Conservation (phyloP, 2,797 vertebrate species). For the Brachyrhaphis roseni region DNA sequence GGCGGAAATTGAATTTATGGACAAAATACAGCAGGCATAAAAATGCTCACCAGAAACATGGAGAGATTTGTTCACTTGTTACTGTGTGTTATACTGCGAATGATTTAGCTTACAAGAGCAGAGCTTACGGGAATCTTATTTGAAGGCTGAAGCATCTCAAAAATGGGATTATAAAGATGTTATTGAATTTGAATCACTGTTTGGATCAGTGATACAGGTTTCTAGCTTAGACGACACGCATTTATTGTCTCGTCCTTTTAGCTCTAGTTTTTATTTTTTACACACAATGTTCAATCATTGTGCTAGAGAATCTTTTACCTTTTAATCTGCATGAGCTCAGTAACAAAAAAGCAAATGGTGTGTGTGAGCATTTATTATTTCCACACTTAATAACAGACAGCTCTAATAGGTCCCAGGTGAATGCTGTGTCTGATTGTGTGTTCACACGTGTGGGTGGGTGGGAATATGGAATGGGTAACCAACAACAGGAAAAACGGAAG, state of each 20-base stretch:
- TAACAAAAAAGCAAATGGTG: slow-evolving; percentile 73
- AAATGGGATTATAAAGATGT: background rate
- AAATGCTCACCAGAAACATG: slow-evolving; percentile 62
- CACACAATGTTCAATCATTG: slow-evolving; percentile 1
- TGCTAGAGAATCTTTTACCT: slow-evolving; percentile 33
- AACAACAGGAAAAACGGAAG: slow-evolving; percentile 69
- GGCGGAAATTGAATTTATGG: slow-evolving; percentile 69
- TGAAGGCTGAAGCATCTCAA: background rate
- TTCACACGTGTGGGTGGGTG: slow-evolving; percentile 61
- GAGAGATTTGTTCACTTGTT: slow-evolving; percentile 67
- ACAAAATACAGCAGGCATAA: slow-evolving; percentile 65
- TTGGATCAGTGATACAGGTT: background rate
- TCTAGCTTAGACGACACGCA: background rate
- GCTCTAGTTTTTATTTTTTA: background rate
- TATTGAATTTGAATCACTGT: background rate
- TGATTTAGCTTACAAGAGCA: slow-evolving; percentile 30
- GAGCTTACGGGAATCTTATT: slow-evolving; percentile 27
- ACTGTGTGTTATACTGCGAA: slow-evolving; percentile 48
- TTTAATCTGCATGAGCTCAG: slow-evolving; percentile 55
- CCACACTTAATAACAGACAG: slow-evolving; percentile 81
- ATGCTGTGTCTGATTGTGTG: slow-evolving; percentile 65
- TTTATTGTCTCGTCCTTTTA: background rate
- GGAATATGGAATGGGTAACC: slow-evolving; percentile 73
- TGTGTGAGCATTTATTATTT: slow-evolving; percentile 77
- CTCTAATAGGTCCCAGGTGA: slow-evolving; percentile 83